Conservation (phyloP, 2,113 vertebrate genomes). For the Macrotis lagotis region DNA sequence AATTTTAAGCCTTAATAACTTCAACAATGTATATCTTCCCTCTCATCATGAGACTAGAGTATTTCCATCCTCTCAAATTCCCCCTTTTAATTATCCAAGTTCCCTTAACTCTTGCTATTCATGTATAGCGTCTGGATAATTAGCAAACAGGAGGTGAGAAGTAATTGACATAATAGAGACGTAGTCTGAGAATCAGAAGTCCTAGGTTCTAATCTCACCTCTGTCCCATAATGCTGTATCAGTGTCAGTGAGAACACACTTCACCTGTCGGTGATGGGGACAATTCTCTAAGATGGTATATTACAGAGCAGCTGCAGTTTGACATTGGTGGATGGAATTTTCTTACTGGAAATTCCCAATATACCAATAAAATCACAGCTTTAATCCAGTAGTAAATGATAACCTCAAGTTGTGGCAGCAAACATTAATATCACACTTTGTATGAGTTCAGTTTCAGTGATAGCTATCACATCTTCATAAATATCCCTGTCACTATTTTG, state of each 20-base stretch:
- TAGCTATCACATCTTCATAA: not conserved
- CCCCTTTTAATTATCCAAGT: not conserved
- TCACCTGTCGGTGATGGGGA: not conserved
- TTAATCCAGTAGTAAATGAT: not conserved
- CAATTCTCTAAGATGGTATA: not conserved
- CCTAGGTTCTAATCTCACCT: not conserved
- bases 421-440: not conserved
- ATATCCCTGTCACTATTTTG: not conserved
- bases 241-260: not conserved
- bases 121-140: not conserved
- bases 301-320: not conserved
- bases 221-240: not conserved
- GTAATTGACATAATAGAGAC: not conserved
- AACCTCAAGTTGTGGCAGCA: not conserved
- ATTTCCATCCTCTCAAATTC: not conserved
- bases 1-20: not conserved
- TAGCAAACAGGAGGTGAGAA: not conserved
- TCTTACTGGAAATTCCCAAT: not conserved
- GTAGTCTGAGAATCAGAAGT: not conserved
- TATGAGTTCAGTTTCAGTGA: not conserved
- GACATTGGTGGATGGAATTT: not conserved
- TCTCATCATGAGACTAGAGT: constrained; percentile 1
- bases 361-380: not conserved
- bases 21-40: not conserved
- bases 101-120: constrained; percentile 8